Evolutionary conservation across 2,113 vertebrate genomes (phyloP), one percentile per base, ranked within the genome.

Genomic region (Xiphias gladius): DNA sequence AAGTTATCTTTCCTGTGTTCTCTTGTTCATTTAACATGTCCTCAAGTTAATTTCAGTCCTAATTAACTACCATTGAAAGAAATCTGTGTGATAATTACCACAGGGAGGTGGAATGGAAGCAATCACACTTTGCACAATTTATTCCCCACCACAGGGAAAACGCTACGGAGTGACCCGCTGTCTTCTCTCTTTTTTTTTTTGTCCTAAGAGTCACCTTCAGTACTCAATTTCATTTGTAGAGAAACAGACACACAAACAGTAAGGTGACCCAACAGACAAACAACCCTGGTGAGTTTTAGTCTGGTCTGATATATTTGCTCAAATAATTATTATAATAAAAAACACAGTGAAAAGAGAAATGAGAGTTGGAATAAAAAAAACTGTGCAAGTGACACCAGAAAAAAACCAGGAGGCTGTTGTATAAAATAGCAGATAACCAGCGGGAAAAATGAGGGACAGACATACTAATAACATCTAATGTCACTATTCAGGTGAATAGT

Each of bases 31-130:
- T 92, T 87, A 87, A 91, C 87, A 88, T 93, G 91, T 94, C 93
- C 90, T 93, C 88, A 79, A 93, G 85, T 91, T 94, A 93, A 94
- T 91, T 91, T 80, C 82, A 90, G 74, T 85, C 86, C 89, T 92
- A 94, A 94, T 94, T 94, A 94, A 91, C 91, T 88, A 92, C 87
- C 89, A 90, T 91, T 92, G 93, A 94, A 93, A 92, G 75, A 83
- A 93, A 93, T 91, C 89, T 86, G 86, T 87, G 87, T 37, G 84
- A 92, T 94, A 94, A 94, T 94, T 94, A 94, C 86, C 88, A 90
- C 93, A 92, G 92, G 89, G 90, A 92, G 87, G 89, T 92, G 83
- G 82, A 91, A 90, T 83, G 78, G 90, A 94, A 93, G 90, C 90
- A 93, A 91, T 93, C 89, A 93, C 84, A 88, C 92, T 90, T 85